Conservation (phyloP, 2,113 vertebrate genomes). For the Tragelaphus strepsiceros region DNA sequence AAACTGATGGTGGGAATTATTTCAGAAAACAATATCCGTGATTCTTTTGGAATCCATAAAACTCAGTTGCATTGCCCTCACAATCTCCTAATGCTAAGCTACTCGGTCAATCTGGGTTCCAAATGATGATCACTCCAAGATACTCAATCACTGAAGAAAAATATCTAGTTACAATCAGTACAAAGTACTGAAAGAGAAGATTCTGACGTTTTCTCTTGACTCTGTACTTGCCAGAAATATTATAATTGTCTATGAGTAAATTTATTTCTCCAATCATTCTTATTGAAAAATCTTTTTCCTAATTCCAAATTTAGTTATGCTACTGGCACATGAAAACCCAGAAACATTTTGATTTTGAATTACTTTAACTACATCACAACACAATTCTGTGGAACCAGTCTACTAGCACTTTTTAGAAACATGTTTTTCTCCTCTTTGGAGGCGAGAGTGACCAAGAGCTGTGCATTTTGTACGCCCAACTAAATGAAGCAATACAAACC, state of each 20-base stretch:
- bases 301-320: conserved; percentile 7
- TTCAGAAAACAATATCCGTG: background rate
- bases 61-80: background rate
- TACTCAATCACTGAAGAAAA: background rate
- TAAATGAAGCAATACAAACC: background rate
- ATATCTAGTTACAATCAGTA: background rate
- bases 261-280: background rate
- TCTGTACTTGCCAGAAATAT: background rate
- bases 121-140: background rate
- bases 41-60: background rate
- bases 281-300: background rate
- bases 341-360: conserved; percentile 21
- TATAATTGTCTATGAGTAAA: background rate
- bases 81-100: background rate
- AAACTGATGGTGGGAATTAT: background rate
- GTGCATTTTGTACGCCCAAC: background rate
- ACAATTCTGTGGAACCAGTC: background rate
- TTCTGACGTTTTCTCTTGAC: background rate
- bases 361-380: background rate
- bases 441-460: background rate
- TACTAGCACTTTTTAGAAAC: background rate
- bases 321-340: background rate
- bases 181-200: background rate
- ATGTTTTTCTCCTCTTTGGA: background rate
- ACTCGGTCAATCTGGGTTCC: background rate